phyloP scores from a whole-genome alignment of 2,797 vertebrate species.

The Zalophus californianus region DNA sequence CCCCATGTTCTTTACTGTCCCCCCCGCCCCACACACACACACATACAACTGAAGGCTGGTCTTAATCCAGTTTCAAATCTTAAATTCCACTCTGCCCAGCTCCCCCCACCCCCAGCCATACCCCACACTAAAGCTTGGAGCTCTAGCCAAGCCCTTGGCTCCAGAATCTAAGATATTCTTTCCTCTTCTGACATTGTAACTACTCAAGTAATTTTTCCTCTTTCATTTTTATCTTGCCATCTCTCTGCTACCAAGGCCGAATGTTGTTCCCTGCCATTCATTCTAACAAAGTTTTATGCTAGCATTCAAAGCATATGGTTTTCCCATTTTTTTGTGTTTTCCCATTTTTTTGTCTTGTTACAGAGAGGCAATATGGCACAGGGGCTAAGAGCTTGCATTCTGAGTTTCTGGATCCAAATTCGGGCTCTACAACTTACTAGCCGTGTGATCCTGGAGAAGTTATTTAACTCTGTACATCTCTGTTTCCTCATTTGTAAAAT shows the following conservation, averaged over 20 bases:
- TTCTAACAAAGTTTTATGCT: background rate
- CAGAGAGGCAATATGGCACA: rapidly evolving
- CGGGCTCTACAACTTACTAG: background rate
- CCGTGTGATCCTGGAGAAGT: background rate
- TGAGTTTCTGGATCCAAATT: background rate
- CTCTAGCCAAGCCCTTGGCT: background rate
- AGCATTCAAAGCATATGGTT: background rate
- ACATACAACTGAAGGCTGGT: background rate
- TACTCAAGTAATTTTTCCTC: background rate
- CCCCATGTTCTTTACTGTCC: background rate
- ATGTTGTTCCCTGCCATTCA: background rate
- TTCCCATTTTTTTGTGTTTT: background rate
- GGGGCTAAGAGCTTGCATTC: background rate
- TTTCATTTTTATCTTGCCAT: conserved; percentile 1
- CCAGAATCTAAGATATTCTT: background rate
- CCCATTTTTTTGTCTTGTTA: background rate
- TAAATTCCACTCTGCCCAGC: background rate
- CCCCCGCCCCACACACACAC: background rate
- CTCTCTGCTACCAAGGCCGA: background rate
- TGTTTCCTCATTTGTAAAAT: background rate
- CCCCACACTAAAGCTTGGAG: background rate
- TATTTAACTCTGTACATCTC: background rate
- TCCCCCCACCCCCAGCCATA: background rate
- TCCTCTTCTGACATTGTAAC: background rate
- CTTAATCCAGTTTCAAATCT: background rate